These are phyloP conservation scores for Neoitamus cyanurus DNA, from an alignment of 2,888 invertebrate species.

Conservation along the genomic window DNA sequence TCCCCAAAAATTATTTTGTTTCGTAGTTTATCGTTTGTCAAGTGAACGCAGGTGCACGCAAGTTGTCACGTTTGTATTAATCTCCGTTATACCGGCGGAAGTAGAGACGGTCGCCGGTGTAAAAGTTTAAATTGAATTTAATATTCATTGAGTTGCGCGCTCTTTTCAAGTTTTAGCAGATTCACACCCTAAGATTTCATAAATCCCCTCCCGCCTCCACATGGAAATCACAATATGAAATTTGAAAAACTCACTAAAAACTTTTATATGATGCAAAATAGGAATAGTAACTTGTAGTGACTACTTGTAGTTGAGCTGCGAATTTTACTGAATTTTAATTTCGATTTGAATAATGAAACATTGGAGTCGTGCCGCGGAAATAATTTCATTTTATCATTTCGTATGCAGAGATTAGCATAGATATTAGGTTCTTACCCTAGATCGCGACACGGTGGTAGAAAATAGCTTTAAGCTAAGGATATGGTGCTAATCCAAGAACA, in stretches of 20 bases:
- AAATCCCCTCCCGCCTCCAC: background rate
- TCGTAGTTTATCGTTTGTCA: constrained; percentile 42
- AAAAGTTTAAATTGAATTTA: constrained; percentile 49
- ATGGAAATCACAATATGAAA: background rate
- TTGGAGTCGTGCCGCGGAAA: background rate
- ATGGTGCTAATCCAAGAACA: background rate
- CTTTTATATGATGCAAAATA: background rate
- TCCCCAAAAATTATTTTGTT: constrained; percentile 36
- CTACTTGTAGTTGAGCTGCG: background rate
- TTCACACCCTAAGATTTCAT: constrained; percentile 11
- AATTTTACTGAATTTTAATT: background rate
- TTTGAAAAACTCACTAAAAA: background rate
- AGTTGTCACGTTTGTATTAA: constrained; percentile 19
- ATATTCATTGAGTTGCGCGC: constrained; percentile 47
- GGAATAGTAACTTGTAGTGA: background rate
- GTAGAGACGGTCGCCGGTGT: background rate
- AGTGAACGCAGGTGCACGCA: constrained; percentile 41
- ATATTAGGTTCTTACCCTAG: background rate
- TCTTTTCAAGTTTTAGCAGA: background rate
- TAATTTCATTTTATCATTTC: background rate
- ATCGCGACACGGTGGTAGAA: background rate
- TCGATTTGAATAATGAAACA: background rate
- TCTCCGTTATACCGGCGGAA: background rate
- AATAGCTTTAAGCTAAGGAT: background rate
- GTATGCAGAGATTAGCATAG: background rate